Conservation (phyloP, 2,888 invertebrate species). For the Pheosia gnoma region DNA sequence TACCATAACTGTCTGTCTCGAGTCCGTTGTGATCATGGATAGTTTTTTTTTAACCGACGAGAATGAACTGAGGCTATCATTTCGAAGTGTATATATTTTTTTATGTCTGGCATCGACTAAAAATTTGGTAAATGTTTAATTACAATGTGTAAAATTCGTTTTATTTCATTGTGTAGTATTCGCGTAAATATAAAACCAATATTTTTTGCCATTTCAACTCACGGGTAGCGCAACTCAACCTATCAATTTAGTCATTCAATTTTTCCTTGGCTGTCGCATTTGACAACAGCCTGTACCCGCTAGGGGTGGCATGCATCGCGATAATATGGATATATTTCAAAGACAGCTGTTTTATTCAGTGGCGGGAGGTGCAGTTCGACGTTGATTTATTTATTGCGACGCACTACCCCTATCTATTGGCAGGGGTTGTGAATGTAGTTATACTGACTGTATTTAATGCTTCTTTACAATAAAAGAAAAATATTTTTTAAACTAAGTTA, state of each 20-base stretch:
- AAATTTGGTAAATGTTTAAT: no score
- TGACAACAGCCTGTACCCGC: constrained; percentile 44
- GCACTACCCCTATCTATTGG: constrained; percentile 29
- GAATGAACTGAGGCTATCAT: no score
- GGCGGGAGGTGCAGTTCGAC: constrained; percentile 46
- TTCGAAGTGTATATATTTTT: no score
- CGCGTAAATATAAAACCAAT: no score
- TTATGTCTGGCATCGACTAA: no score
- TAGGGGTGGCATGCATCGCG: constrained; percentile 55
- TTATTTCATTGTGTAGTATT: no score
- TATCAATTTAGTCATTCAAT: constrained; percentile 19
- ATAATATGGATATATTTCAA: constrained; percentile 73
- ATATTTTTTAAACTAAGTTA: neutral
- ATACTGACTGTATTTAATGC: neutral
- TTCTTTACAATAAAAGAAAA: neutral
- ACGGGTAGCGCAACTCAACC: neutral
- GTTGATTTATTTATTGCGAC: constrained; percentile 71
- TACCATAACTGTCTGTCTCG: no score
- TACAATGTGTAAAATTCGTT: no score
- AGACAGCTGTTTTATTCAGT: constrained; percentile 76
- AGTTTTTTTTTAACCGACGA: no score
- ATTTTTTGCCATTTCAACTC: no score
- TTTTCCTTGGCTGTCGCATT: constrained; percentile 33
- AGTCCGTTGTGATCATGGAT: no score
- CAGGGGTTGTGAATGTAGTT: constrained; percentile 36